Evolutionary conservation across 2,113 vertebrate species (phyloP), one percentile per base, ranked within the genome.

Genomic region (Forbesichthys papilliferus): DNA sequence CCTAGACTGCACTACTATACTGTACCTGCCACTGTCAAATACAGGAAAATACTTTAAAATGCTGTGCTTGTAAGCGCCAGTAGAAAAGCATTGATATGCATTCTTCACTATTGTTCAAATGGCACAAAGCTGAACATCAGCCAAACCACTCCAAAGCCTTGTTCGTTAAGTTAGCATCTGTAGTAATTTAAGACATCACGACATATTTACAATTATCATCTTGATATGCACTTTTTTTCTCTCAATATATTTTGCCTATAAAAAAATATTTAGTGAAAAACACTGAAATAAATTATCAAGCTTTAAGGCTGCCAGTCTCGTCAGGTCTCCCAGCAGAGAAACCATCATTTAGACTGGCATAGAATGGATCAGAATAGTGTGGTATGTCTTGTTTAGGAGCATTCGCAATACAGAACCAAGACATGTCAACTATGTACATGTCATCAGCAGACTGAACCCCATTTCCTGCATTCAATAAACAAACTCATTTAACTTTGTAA

Each of bases 231-330:
- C 71, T 54, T 79, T 61, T 84, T 78, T 49, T 78, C 84, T 90
- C 90, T 90, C 89, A 89, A 92, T 90, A 89, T 34, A 86, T 85
- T 88, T 85, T 75, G 77, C 82, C 84, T 88, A 83, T 86, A 91
- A 88, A 91, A 91, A 87, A 92, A 86, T 82, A 67, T 78, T 11
- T 58, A 77, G 77, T 87, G 74, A 81, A 86, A 90, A 90, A 84
- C 77, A 88, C 80, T 83, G 83, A 87, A 89, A 91, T 88, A 89
- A 91, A 91, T 90, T 88, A 89, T 87, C 74, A 88, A 79, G 82
- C 74, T 86, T 92, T 92, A 93, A 93, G 93, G 92, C 90, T 83
- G 87, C 88, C 88, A 81, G 89, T 87, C 73, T 84, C 80, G 72
- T 91, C 90, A 87, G 90, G 81, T 54, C 42, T 68, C 84, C 49